These are phyloP conservation scores for Drosophila diplacantha DNA, from an alignment of 2,888 invertebrate species.

Conservation along the genomic window DNA sequence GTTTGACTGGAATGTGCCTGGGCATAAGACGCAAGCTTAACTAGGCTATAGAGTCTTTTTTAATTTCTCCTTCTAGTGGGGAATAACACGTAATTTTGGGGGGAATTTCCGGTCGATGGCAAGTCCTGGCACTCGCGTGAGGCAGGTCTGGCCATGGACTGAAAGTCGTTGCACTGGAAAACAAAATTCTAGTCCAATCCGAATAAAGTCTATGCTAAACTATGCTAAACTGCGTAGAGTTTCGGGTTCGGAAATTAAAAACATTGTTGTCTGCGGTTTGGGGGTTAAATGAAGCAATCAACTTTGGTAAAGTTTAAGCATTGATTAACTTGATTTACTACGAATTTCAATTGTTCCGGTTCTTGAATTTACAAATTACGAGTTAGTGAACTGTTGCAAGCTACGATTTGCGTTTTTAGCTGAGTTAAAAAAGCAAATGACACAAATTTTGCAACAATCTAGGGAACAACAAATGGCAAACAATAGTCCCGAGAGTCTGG, in stretches of 20 bases:
- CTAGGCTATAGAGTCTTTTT: neutral
- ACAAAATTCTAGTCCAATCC: constrained; percentile 5
- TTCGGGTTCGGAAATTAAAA: constrained; percentile 21
- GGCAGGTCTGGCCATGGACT: constrained; percentile 44
- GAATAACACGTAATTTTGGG: constrained; percentile 7
- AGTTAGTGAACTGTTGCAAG: constrained; percentile 37
- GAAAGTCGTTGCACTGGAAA: neutral
- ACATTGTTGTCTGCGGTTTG: constrained; percentile 12
- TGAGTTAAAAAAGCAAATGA: constrained; percentile 31
- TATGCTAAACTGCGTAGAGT: constrained; percentile 52
- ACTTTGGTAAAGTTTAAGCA: constrained; percentile 74
- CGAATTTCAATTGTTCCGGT: constrained; percentile 34
- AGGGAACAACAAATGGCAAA: constrained; percentile 7
- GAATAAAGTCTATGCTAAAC: constrained; percentile 44
- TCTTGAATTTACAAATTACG: constrained; percentile 25
- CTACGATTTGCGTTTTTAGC: constrained; percentile 38
- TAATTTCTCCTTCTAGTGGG: constrained; percentile 1
- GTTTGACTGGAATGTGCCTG: constrained; percentile 64
- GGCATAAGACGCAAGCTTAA: constrained; percentile 34
- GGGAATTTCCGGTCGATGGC: constrained; percentile 32
- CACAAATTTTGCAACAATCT: constrained; percentile 30
- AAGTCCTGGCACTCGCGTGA: constrained; percentile 14
- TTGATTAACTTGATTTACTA: constrained; percentile 61
- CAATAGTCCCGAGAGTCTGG: constrained; percentile 8
- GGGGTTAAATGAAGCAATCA: constrained; percentile 64